Base-by-base conservation (phyloP, 2,113 vertebrate species). In the Fregetta grallaria region DNA sequence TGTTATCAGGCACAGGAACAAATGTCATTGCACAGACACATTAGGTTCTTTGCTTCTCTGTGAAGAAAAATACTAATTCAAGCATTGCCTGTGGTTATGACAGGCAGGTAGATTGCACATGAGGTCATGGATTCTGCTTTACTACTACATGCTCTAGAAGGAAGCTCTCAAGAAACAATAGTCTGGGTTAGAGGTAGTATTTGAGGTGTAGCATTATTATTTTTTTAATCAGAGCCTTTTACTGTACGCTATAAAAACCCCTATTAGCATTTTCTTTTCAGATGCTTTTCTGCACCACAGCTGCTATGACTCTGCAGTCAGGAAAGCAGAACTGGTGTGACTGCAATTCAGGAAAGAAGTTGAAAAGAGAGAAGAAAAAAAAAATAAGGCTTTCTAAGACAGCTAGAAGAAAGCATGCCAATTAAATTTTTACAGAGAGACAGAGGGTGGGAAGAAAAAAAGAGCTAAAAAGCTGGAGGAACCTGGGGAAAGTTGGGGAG, bases 201-300 rank as follows among this genome's bases (percentile, higher is more conserved):
- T 78, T 91, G 94, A 96, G 72, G 62, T 96, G 75, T 87, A 94
- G 88, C 34, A 52, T 66, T 92, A 86, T 96, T 88, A 65, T 96
- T 93, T 92, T 86, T 93, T 95, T 50, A 94, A 90, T 90, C 89
- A 83, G 83, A 97, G 77, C 68, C 94, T 96, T 97, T 96, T 92
- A 94, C 78, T 95, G 79, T 92, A 88, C 86, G 40, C 52, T 95
- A 53, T 86, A 95, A 96, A 95, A 92, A 5, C 5, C 65, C 44
- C 80, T 58, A 97, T 97, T 96, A 97, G 96, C 96, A 96, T 97
- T 98, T 97, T 92, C 96, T 94, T 97, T 97, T 96, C 93, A 97
- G 89, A 79, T 96, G 68, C 85, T 95, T 79, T 96, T 94, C 94
- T 93, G 78, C 88, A 96, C 88, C 95, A 96, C 95, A 97, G 97